Evolutionary conservation across 2,888 invertebrate genomes (phyloP).

Genomic region (Steinernema scapterisci): DNA sequence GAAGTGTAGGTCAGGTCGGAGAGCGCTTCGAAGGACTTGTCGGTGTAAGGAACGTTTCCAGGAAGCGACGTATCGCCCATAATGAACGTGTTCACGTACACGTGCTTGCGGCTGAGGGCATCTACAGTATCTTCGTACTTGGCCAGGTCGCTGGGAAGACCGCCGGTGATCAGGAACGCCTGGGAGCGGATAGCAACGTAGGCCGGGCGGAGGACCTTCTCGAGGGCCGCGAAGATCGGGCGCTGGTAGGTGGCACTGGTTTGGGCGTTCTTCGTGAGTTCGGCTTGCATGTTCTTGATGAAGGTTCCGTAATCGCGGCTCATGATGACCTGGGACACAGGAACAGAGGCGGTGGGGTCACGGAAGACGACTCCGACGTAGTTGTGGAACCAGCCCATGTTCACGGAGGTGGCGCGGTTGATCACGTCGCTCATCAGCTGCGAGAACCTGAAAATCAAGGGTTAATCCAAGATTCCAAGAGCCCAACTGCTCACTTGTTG

Average conservation of each 20-base stretch:
- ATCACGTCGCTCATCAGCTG: not conserved
- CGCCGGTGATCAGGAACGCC: conserved; percentile 23
- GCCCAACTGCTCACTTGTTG: too few species aligned
- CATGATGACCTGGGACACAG: not conserved
- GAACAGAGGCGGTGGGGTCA: not conserved
- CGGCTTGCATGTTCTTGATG: not conserved
- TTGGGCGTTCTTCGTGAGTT: not conserved
- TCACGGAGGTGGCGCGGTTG: not conserved
- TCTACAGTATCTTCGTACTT: not conserved
- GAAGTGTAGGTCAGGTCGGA: not conserved
- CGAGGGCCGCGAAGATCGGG: not conserved
- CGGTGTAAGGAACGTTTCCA: not conserved
- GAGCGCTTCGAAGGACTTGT: not conserved
- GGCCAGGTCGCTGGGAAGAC: not conserved
- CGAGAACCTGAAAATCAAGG: too few species aligned
- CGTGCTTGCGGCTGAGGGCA: not conserved
- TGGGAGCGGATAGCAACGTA: not conserved
- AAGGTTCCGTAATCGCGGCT: not conserved
- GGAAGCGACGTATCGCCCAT: not conserved
- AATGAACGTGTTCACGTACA: conserved; percentile 11
- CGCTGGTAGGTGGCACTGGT: not conserved
- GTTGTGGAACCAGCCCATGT: not conserved
- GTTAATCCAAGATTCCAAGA: too few species aligned
- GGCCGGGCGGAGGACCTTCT: not conserved
- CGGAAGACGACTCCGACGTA: conserved; percentile 9